Percentiles rank a stretch among this genome's conserved stretches.
Evolutionary conservation across 1,140 invertebrate genomes (phyloP).

Genomic region (Trialeurodes vaporariorum): DNA sequence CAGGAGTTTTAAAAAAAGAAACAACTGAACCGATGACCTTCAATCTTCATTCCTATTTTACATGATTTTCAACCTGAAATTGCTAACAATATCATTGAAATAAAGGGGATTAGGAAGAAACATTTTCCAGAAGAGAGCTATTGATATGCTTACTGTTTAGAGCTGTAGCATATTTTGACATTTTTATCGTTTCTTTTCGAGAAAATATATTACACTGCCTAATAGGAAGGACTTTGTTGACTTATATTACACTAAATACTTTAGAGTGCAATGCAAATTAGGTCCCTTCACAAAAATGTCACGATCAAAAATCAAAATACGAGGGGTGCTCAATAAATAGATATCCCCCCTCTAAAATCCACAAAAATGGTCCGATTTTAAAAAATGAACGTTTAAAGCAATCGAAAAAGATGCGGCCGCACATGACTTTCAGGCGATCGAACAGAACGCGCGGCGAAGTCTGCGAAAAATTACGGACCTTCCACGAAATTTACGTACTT

Average conservation of each 20-base stretch:
- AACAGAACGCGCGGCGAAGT: not conserved
- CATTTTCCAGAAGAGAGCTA: not conserved
- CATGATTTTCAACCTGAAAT: not conserved
- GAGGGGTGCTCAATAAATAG: too few relatives aligned
- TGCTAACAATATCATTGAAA: not conserved
- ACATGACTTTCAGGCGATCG: not conserved
- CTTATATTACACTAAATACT: too few relatives aligned
- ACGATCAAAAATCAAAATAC: too few relatives aligned
- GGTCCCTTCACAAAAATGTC: too few relatives aligned
- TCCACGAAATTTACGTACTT: slow-evolving; percentile 1
- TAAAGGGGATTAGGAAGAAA: not conserved
- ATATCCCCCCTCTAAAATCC: too few relatives aligned
- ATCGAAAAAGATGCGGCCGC: too few relatives aligned
- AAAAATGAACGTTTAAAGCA: too few relatives aligned
- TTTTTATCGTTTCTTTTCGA: too few relatives aligned
- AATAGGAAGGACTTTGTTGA: too few relatives aligned
- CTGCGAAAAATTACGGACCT: not conserved
- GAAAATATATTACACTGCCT: too few relatives aligned
- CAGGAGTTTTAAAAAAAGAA: not conserved
- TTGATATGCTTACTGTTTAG: not conserved
- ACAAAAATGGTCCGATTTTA: too few relatives aligned
- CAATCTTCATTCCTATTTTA: not conserved
- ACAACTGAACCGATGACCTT: not conserved
- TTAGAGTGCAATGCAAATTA: too few relatives aligned
- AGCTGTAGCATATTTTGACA: not conserved